These are phyloP conservation scores for Antechinus stuartii DNA, from an alignment of 2,113 vertebrate genomes.

Conservation along the genomic window DNA sequence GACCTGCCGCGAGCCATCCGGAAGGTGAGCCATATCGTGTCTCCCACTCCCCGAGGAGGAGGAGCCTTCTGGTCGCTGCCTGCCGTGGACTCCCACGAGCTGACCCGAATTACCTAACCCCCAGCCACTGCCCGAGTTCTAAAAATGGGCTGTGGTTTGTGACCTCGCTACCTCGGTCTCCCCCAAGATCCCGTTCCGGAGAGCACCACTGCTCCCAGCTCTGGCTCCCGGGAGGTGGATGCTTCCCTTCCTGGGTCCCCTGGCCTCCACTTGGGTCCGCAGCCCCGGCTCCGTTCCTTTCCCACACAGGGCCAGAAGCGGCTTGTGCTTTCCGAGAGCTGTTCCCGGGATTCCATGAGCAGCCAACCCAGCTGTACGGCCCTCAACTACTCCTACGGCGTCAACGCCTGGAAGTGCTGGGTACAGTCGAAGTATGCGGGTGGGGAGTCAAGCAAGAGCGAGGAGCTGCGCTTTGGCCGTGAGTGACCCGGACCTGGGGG, in stretches of 20 bases:
- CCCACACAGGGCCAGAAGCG: conserved; percentile 87
- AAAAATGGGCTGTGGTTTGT: neutral
- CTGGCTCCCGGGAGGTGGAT: neutral
- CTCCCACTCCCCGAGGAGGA: neutral
- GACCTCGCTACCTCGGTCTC: neutral
- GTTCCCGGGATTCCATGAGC: conserved; percentile 86
- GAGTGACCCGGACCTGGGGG: conserved; percentile 70
- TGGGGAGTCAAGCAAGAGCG: conserved; percentile 87
- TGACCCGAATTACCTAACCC: neutral
- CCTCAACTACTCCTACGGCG: conserved; percentile 88
- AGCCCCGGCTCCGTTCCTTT: neutral
- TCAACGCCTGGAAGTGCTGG: conserved; percentile 92
- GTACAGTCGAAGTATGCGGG: conserved; percentile 89
- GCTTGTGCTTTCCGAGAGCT: conserved; percentile 88
- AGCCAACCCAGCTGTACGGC: conserved; percentile 85
- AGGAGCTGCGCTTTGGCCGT: conserved; percentile 89
- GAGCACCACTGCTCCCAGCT: neutral
- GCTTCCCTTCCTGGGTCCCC: neutral
- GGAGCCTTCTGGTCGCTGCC: neutral
- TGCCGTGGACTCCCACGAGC: neutral
- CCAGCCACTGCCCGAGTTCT: too few relatives aligned
- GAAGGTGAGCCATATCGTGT: conserved; percentile 82
- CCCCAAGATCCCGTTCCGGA: neutral
- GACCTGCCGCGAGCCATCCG: conserved; percentile 86
- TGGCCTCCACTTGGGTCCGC: neutral